These are phyloP conservation scores for Pararge aegeria DNA, from an alignment of 1,140 invertebrate genomes.

Conservation along the genomic window DNA sequence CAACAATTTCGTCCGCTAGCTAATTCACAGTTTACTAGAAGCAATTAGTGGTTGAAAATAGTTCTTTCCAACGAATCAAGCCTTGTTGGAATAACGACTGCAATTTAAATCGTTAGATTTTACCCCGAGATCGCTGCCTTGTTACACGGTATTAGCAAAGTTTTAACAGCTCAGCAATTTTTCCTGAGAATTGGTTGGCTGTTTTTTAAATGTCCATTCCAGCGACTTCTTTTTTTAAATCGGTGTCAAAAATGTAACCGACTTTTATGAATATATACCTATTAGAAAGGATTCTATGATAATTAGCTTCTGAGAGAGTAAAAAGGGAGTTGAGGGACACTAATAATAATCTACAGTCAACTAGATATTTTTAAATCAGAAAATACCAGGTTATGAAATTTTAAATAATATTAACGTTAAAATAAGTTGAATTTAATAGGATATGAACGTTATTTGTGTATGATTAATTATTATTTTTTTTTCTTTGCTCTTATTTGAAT, in stretches of 20 bases:
- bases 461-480: too few relatives aligned
- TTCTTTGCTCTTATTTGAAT: too few relatives aligned
- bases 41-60: constrained; percentile 27
- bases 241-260: not conserved
- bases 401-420: too few relatives aligned
- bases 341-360: too few relatives aligned
- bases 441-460: too few relatives aligned
- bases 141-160: constrained; percentile 17
- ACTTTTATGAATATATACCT: not conserved
- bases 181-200: constrained; percentile 3
- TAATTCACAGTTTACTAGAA: not conserved
- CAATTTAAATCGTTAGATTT: constrained; percentile 28
- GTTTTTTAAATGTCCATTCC: not conserved
- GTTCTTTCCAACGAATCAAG: constrained; percentile 22
- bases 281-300: too few relatives aligned
- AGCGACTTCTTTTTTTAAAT: not conserved
- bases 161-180: constrained; percentile 18
- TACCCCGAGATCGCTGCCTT: constrained; percentile 19
- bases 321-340: too few relatives aligned
- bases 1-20: not conserved
- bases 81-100: constrained; percentile 21
- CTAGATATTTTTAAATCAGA: too few relatives aligned
- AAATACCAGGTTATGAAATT: too few relatives aligned
- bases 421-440: too few relatives aligned
- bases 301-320: too few relatives aligned